Evolutionary conservation across 2,888 invertebrate genomes (phyloP).

Genomic region (Zootermopsis nevadensis): DNA sequence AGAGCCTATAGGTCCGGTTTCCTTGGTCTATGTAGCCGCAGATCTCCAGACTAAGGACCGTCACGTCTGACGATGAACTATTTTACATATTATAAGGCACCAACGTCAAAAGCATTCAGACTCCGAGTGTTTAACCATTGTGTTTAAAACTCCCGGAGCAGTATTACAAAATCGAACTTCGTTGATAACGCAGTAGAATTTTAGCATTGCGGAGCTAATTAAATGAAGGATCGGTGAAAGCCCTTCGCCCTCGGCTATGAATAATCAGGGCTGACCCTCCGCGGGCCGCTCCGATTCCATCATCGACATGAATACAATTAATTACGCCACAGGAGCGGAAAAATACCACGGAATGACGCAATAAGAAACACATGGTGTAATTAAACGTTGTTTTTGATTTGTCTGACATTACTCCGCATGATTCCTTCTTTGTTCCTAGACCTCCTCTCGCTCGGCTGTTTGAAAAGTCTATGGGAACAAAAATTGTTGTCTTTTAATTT

Average conservation of each 20-base stretch:
- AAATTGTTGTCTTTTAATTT: slow-evolving; percentile 27
- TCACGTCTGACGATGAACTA: no score
- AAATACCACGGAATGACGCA: slow-evolving; percentile 19
- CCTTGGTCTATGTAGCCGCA: no score
- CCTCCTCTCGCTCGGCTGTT: not conserved
- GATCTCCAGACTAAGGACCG: no score
- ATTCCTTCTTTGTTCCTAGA: slow-evolving; percentile 2
- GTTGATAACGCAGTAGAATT: not conserved
- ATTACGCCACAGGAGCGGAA: slow-evolving; percentile 21
- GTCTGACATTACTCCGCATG: slow-evolving; percentile 31
- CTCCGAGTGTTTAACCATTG: no score
- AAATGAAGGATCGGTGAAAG: not conserved
- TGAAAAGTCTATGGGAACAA: slow-evolving; percentile 1
- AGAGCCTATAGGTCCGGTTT: no score
- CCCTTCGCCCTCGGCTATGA: not conserved
- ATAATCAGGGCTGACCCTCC: not conserved
- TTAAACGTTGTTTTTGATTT: slow-evolving; percentile 34
- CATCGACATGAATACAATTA: slow-evolving; percentile 19
- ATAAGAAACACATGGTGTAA: slow-evolving; percentile 24
- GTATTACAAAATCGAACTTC: no score
- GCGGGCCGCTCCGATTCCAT: not conserved
- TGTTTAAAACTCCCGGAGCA: no score
- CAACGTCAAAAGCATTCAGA: no score
- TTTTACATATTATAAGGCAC: no score
- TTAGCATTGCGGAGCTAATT: not conserved